Evolutionary conservation across 2,113 vertebrate species (phyloP), one percentile per base, ranked within the genome.

Genomic region (Pachyramphus minor): DNA sequence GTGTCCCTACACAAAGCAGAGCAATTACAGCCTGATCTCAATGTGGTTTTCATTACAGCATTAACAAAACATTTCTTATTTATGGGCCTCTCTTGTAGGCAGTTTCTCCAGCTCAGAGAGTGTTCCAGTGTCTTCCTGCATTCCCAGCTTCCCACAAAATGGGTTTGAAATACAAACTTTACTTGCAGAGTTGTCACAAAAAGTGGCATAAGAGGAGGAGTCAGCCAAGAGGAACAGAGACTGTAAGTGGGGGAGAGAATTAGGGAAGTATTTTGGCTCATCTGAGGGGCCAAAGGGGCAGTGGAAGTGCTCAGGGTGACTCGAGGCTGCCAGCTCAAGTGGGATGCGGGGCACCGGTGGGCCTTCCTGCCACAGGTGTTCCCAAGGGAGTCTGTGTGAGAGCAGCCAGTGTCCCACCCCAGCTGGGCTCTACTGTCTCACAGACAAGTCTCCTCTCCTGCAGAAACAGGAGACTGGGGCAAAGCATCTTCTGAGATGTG

Each of bases 11-110:
- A 53, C 83, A 78, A 60, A 90, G 66, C 73, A 62, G 71, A 87
- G 94, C 74, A 74, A 64, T 69, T 66, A 49, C 27, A 91, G 77
- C 41, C 14, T 87, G 81, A 72, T 81, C 90, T 69, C 88, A 86
- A 35, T 59, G 63, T 95, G 94, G 88, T 94, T 97, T 97, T 81
- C 95, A 94, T 97, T 96, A 96, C 88, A 84, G 90, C 94, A 92
- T 94, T 79, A 90, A 88, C 89, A 89, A 96, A 97, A 85, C 74
- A 95, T 95, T 91, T 80, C 68, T 94, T 68, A 85, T 92, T 97
- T 77, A 91, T 35, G 89, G 81, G 62, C 42, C 67, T 31, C 69
- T 75, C 77, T 90, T 3, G 2, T 11, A 47, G 77, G 90, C 86
- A 76, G 77, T 92, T 89, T 87, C 67, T 91, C 21, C 50, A 89